Evolutionary conservation across 2,888 invertebrate species (phyloP), one percentile per base, ranked within the genome.

Genomic region (Oxyteleia sp.): DNA sequence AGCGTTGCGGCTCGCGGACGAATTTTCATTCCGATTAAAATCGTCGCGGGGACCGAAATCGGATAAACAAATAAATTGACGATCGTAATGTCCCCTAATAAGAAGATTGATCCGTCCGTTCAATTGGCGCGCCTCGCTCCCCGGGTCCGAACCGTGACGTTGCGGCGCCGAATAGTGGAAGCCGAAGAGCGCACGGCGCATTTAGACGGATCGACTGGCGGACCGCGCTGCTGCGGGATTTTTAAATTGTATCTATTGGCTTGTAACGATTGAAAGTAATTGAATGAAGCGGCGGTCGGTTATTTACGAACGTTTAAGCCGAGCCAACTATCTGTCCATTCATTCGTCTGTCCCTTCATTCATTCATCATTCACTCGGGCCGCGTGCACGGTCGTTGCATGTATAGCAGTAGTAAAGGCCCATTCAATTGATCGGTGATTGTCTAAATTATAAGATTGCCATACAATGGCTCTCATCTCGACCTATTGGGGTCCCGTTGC

Each of bases 391-490:
- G 90, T 88, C 90, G 90, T 88, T 92, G 91, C 92, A 91, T 92
- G 92, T 92, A 92, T 91, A 91, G 91, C 91, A 92, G 92, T 93
- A 93, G 93, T 92, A 93, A 93, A 93, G 92, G 92, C 93, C 93
- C 93, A 93, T 93, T 93, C 93, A 93, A 93, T 93, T 93, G 93
- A 93, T 93, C 93, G 93, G 93, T 93, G 93, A 93, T 93, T 93
- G 93, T 93, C 93, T 93, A 93, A 93, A 93, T 93, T 93, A 93
- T 93, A 93, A 93, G 93, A 93, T 93, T 93, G 93, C 93, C 91
- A 93, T 93, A 93, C 93, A 93, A 93, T 93, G 93, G 93, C 93
- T 93, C 93, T 93, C 93, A 93, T 93, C 93, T 93, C 92, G 92
- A 91, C 92, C 93, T 93, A 93, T 93, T 93, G 93, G 93, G 93